Conservation (phyloP, 2,888 invertebrate genomes). For the Synanthedon andrenaeformis region DNA sequence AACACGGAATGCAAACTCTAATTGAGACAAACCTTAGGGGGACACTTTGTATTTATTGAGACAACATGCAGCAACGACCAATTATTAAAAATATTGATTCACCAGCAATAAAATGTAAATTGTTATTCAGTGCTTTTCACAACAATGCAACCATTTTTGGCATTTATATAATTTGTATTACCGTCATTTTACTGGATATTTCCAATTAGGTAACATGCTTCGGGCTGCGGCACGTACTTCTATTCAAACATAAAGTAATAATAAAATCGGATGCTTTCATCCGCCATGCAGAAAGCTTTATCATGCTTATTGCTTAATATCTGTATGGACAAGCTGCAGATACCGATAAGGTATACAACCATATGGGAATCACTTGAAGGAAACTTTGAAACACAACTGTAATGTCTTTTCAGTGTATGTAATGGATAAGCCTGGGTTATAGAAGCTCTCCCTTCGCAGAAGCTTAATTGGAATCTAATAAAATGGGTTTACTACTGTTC, state of each 20-base stretch:
- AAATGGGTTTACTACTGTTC: not conserved
- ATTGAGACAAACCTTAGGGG: slow-evolving; percentile 33
- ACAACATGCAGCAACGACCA: slow-evolving; percentile 62
- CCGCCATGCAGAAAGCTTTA: slow-evolving; percentile 69
- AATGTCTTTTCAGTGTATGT: not conserved
- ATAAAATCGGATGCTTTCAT: slow-evolving; percentile 58
- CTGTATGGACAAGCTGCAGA: slow-evolving; percentile 25
- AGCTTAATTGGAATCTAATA: slow-evolving; percentile 12
- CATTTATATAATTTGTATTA: slow-evolving; percentile 11
- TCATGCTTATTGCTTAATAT: slow-evolving; percentile 49
- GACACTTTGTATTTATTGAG: slow-evolving; percentile 48
- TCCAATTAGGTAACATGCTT: slow-evolving; percentile 57
- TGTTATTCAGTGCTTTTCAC: slow-evolving; percentile 37
- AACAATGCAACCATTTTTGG: slow-evolving; percentile 40
- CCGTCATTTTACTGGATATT: slow-evolving; percentile 33
- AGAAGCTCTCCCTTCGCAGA: slow-evolving; percentile 10
- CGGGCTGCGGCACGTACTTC: slow-evolving; percentile 59
- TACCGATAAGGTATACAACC: slow-evolving; percentile 8
- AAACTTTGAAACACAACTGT: not conserved
- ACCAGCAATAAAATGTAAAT: slow-evolving; percentile 31
- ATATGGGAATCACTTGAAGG: slow-evolving; percentile 1
- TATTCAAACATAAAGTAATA: slow-evolving; percentile 59
- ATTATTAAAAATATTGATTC: slow-evolving; percentile 33
- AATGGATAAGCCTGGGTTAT: no score
- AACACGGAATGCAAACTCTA: slow-evolving; percentile 45